Evolutionary conservation across 2,113 vertebrate genomes (phyloP), one percentile per base, ranked within the genome.

Genomic region (Myotis lucifugus): DNA sequence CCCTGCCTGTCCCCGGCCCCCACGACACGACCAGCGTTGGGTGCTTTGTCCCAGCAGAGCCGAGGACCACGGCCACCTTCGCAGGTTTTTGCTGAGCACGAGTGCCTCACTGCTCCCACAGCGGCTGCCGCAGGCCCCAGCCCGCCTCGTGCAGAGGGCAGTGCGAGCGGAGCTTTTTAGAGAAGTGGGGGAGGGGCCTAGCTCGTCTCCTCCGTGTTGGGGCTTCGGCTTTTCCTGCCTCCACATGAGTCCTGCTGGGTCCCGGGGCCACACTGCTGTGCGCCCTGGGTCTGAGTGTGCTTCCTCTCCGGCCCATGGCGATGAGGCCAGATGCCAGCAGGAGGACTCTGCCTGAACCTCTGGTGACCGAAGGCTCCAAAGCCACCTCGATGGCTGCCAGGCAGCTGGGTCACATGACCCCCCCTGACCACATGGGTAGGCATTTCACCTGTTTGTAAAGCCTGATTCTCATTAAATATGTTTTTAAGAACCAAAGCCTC

Each of bases 401-500:
- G 54, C 69, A 54, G 46, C 48, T 40, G 0, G 19, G 54, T 32
- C 52, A 23, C 50, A 2, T n/a, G 83, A 46, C 9, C 73, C 74
- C 21, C 37, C 40, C 17, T 69, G 82, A 23, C 85, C n/a, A 1
- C 5, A 0, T 0, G 48, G 25, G 25, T 7, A 10, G 69, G 18
- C 17, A 23, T 82, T 48, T 76, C 27, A 78, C 42, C 78, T 19
- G 56, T 73, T 84, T 37, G 11, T 4, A 25, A 87, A 82, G 29
- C 81, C 72, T 40, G 37, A 50, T 74, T 90, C 90, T 48, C 56
- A 96, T 85, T 97, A 96, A 92, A 93, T 13, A 5, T 42, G 37
- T 93, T 93, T 93, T 79, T 48, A 88, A 94, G 69, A 82, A 10
- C 48, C 54, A 64, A 48, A 74, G 54, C 42, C 27, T 42, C 21